phyloP scores from a whole-genome alignment of 1,140 invertebrate genomes.

The Bombus haemorrhoidalis region DNA sequence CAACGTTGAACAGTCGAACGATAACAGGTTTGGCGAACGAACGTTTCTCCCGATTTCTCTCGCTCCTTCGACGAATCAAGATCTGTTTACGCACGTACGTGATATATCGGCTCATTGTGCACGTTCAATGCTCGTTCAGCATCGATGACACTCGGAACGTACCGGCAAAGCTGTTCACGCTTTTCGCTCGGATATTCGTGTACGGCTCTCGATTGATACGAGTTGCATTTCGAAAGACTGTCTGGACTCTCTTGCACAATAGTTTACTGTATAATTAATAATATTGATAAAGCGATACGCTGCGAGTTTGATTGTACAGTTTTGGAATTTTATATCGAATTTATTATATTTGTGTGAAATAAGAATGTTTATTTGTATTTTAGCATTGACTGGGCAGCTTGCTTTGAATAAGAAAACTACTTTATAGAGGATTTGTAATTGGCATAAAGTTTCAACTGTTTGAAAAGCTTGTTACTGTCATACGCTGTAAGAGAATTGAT shows the following conservation, averaged over 20 bases:
- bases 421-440: too few relatives aligned
- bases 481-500: too few relatives aligned
- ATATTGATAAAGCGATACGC: not conserved
- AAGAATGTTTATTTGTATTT: too few relatives aligned
- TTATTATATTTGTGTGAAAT: too few relatives aligned
- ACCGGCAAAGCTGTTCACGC: not conserved
- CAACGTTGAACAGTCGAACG: not conserved
- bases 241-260: not conserved
- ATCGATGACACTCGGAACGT: not conserved
- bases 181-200: not conserved
- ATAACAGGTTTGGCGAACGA: not conserved
- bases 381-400: too few relatives aligned
- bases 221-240: not conserved
- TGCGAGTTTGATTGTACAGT: not conserved
- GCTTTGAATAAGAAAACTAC: too few relatives aligned
- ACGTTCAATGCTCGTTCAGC: not conserved
- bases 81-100: not conserved
- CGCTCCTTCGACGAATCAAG: not conserved
- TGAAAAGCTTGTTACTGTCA: too few relatives aligned
- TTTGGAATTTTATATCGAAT: not conserved
- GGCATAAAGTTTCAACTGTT: too few relatives aligned
- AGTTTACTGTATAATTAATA: not conserved
- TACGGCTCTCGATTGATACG: not conserved
- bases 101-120: not conserved
- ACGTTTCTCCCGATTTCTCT: conserved; percentile 12